Evolutionary conservation across 2,113 vertebrate genomes (phyloP), one percentile per base, ranked within the genome.

Genomic region (Microtus richardsoni): DNA sequence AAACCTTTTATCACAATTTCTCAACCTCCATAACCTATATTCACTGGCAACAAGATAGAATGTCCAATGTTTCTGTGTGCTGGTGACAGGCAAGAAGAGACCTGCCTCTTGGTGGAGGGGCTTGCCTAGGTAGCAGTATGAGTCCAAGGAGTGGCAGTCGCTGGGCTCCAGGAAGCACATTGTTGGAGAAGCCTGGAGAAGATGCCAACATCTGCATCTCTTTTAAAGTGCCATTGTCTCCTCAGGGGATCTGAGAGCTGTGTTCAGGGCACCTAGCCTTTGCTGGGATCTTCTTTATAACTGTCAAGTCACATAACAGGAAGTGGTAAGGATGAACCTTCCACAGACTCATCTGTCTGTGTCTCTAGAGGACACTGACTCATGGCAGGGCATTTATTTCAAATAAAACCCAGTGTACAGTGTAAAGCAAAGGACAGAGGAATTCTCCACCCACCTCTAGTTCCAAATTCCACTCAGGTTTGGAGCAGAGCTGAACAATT

Each of bases 391-490:
- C 70, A 85, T 92, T 95, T 95, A 95, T 93, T 97, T 94, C 82
- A 92, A 96, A 93, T 79, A 77, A 95, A 96, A 94, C 83, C 77
- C 26, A 95, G 82, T 75, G 88, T 85, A 88, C 22, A 95, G 82
- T 75, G 85, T 77, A 91, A 88, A 95, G 82, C 16, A 71, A 94
- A 90, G 73, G 64, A 49, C 68, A 74, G 82, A 95, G 93, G 96
- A 97, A 95, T 75, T 79, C 82, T 82, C 93, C 91, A 86, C 92
- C 95, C 94, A 90, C 90, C 92, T 68, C 60, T 78, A 30, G 92
- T 97, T 97, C 88, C 95, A 98, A 83, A 96, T 97, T 95, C 95
- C 82, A 78, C 88, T 97, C 93, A 93, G 92, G 92, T 96, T 97
- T 95, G 97, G 96, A 95, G 92, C 79, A 74, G 92, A 97, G 74